Base-by-base conservation (phyloP, 2,797 vertebrate species). In the Arctocebus calabarensis region DNA sequence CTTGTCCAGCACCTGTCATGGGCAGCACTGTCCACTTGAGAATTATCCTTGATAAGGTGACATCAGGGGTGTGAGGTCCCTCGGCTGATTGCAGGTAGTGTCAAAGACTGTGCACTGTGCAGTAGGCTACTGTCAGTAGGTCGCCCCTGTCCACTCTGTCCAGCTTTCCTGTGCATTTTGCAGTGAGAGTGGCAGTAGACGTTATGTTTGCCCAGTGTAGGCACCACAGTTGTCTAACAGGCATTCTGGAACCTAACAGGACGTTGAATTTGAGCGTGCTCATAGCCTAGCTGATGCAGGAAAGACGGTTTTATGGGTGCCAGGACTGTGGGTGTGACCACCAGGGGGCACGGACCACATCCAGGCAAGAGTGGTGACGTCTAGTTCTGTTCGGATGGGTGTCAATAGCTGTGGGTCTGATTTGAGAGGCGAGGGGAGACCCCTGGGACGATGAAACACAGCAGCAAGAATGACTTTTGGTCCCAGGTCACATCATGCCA, bases 281-380 rank as follows among this genome's bases (percentile, higher is more conserved):
- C 8, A 11, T 6, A 85, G 70, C 20, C 1, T 3, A 20, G 5
- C 27, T 12, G n/a, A 27, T 59, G 66, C 32, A 9, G 48, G 43
- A 27, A 37, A 29, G 62, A 70, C n/a, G 3, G 2, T 34, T 45
- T 6, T 4, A 32, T 29, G 4, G 16, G 19, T 37, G 61, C 14
- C 48, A 23, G 91, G 45, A 43, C 0, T 1, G 2, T 3, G 3
- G 32, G n/a, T 32, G 11, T 6, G n/a, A 34, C 52, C 20, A 43
- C 14, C 4, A 0, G n/a, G 40, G 23, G 22, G 1, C 27, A 5
- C 14, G 48, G 32, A 23, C 25, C 17, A 7, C 10, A 25, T 78
- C 17, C 88, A 32, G 7, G 43, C 7, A n/a, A 66, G 62, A 61
- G 29, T 8, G 29, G 23, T 52, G 34, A 37, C 77, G 37, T 74